phyloP scores from a whole-genome alignment of 1,140 invertebrate species.

The Zaprionus davidi region DNA sequence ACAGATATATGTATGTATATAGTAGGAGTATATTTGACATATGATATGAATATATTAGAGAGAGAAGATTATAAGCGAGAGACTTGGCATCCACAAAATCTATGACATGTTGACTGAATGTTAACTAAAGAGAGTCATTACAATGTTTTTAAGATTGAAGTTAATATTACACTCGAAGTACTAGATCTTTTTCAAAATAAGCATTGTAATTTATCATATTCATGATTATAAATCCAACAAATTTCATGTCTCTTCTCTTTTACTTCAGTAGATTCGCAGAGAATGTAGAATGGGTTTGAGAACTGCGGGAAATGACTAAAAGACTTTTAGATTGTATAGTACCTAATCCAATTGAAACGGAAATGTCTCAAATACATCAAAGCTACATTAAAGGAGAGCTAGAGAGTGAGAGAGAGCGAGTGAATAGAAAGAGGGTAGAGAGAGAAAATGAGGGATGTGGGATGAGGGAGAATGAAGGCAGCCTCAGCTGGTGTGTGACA shows the following conservation, averaged over 20 bases:
- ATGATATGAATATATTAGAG: neutral
- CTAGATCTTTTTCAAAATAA: no score
- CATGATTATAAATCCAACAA: no score
- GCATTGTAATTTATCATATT: no score
- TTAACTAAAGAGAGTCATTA: no score
- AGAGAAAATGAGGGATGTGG: neutral
- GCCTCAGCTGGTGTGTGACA: constrained; percentile 43
- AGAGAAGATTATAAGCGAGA: no score
- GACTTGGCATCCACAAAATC: no score
- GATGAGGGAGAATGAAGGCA: neutral
- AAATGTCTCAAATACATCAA: constrained; percentile 1
- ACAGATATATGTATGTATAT: no score
- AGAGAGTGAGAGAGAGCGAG: neutral
- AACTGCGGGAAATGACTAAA: neutral
- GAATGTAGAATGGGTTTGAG: neutral
- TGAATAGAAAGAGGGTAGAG: neutral
- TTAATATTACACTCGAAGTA: no score
- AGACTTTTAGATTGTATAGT: neutral
- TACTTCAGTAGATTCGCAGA: neutral
- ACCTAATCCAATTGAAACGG: neutral
- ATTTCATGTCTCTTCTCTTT: neutral
- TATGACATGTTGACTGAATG: no score
- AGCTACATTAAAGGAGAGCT: neutral
- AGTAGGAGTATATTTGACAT: no score
- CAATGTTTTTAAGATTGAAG: no score